Base-by-base conservation (phyloP, 37 sponge, comb jelly and placozoan species). In the Tethya wilhelma region DNA sequence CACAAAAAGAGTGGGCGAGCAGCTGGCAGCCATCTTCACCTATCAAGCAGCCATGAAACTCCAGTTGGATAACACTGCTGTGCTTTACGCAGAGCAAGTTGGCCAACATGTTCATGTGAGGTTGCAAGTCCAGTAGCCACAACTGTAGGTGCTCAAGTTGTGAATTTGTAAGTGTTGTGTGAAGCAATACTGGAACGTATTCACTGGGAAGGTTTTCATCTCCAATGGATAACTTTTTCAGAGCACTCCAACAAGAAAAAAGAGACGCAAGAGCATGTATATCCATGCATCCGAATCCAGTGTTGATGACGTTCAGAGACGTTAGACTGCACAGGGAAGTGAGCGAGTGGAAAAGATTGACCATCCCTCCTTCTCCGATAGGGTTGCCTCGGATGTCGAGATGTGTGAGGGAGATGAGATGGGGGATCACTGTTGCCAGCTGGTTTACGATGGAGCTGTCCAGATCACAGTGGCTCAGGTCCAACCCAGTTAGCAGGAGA, bases 381-480 rank as follows among this genome's bases (percentile, higher is more conserved):
- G 75, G 63, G 26, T 75, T 75, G 25, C 75, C 75, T 5, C 75
- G 38, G 42, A 75, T 59, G 36, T 75, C 78, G 20, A 78, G 45
- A 6, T 65, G 44, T 41, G 43, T 26, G 23, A 78, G 53, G 32
- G 45, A 43, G 1, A 30, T 64, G 33, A 59, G 44, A 12, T 6
- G 9, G 14, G 67, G 45, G 25, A 78, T 4, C 14, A 49, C 7
- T 32, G 38, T 44, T 3, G 78, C 66, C 1, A 75, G 62, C 8
- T 25, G 7, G 42, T 38, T n/a, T 1, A 38, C 23, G 1, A 36
- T 53, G 9, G 28, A 9, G 19, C 40, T 28, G 25, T 75, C 75
- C 23, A 75, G 62, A 22, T 59, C 41, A 43, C 75, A 58, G 62
- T 75, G 75, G 41, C 75, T 75, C n/a, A 75, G 60, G 37, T 75